Base-by-base conservation (phyloP, 2,888 invertebrate genomes). In the Hipparchia semele region DNA sequence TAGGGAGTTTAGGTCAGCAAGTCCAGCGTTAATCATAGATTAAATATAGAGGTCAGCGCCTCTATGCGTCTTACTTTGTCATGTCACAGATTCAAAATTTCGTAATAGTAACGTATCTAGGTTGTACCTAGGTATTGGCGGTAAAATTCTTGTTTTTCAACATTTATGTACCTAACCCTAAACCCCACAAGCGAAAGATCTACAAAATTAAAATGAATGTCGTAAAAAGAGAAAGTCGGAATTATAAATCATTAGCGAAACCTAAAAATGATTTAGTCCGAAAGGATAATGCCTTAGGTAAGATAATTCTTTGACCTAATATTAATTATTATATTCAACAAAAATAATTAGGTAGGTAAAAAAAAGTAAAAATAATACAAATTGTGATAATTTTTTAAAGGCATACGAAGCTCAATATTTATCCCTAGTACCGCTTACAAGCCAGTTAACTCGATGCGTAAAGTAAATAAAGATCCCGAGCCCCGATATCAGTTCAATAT, bases 401-500 rank as follows among this genome's bases (percentile, higher is more conserved):
- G 91, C 53, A 89, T 92, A 72, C 83, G 91, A 46, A 87, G 90
- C 2, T 72, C 84, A 33, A 74, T 81, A 54, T 76, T 85, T 2
- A 73, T 87, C 68, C 85, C 88, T 0, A 64, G 79, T 9, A 80
- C 82, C 64, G 76, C 83, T 2, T 83, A 80, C 66, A 82, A 77
- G 45, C 45, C 80, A 13, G 67, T 80, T 2, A 84, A 83, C 75
- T 76, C 79, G 65, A 73, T 77, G 53, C 75, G 84, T 71, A 75
- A 79, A 59, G 75, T 78, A 0, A 85, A 82, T 62, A 88, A 85
- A 78, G 79, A 79, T 45, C 90, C 92, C 33, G 81, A 79, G 39
- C 93, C 93, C 46, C 84, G 90, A 51, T 94, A 94, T 81, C 84
- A 88, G 58, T 93, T 93, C 71, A 80, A 79, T 65, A 82, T 82